Base-by-base conservation (phyloP, 1,140 invertebrate genomes). In the Pygmarrhopalites habei region DNA sequence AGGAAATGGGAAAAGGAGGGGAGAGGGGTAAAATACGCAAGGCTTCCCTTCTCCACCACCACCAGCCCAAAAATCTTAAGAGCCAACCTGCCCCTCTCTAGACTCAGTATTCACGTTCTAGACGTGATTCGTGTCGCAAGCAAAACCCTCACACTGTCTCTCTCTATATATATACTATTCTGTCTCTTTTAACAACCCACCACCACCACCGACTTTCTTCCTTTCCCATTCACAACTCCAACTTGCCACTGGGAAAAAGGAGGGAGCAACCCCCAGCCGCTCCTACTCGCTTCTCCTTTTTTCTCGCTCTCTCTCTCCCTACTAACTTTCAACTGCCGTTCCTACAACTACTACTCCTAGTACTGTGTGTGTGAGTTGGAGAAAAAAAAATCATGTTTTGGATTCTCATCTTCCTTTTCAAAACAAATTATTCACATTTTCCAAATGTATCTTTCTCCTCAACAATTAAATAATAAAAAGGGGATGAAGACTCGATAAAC, bases 111-210 rank as follows among this genome's bases (percentile, higher is more conserved):
- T 41, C 39, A 41, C 39, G 39, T 41, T 41, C 39, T n/a, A 41
- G 39, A 41, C 39, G 39, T 41, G 39, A 41, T 41, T 41, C 39
- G 39, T 41, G 39, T 41, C 39, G 39, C 39, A 41, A 41, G 39
- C 39, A 41, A 12, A 41, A 41, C 12, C 39, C 39, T 57, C 60
- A 62, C 60, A 52, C 47, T 61, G 30, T 53, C 19, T 12, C 10
- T n/a, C n/a, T n/a, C n/a, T n/a, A n/a, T n/a, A n/a, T n/a, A n/a
- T n/a, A 39, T 41, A 41, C 39, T n/a, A n/a, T n/a, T 41, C 39
- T 41, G 39, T 12, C n/a, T 41, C 39, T 12, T n/a, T 12, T 12
- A 41, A 41, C 12, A 12, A 41, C 12, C 39, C 39, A 41, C 39
- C 39, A 41, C 39, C 39, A 41, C 39, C 39, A 41, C 39, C 26